phyloP scores from a whole-genome alignment of 2,888 invertebrate genomes.

The Taphrorychus bicolor region DNA sequence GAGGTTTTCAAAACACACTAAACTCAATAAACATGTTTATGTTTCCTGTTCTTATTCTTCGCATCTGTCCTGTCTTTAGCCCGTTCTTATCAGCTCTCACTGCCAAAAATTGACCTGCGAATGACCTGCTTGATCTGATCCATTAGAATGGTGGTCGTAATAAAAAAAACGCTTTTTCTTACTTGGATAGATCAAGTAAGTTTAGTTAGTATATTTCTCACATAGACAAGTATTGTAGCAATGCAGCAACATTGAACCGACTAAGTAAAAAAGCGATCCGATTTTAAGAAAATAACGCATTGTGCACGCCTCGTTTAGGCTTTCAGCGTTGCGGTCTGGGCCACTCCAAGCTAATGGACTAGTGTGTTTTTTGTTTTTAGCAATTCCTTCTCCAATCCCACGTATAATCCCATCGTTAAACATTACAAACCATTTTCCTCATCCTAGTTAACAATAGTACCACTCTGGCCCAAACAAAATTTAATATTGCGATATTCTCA shows the following conservation, averaged over 20 bases:
- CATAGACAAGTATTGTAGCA: slow-evolving; percentile 28
- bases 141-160: neutral
- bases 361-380: slow-evolving; percentile 41
- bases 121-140: slow-evolving; percentile 10
- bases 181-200: slow-evolving; percentile 9
- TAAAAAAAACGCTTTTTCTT: neutral
- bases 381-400: slow-evolving; percentile 26
- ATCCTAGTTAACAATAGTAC: slow-evolving; percentile 27
- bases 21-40: neutral
- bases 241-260: slow-evolving; percentile 27
- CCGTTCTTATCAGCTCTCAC: slow-evolving; percentile 21
- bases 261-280: no score
- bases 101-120: slow-evolving; percentile 6
- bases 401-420: slow-evolving; percentile 17
- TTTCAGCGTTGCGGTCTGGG: slow-evolving; percentile 37
- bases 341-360: slow-evolving; percentile 38
- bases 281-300: slow-evolving; percentile 2
- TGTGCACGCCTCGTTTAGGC: slow-evolving; percentile 27
- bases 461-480: slow-evolving; percentile 36
- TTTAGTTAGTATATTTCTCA: slow-evolving; percentile 6
- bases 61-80: slow-evolving; percentile 5
- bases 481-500: slow-evolving; percentile 28
- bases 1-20: neutral
- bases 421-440: slow-evolving; percentile 16
- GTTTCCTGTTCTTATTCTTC: neutral